These are phyloP conservation scores for Drosophila recens DNA, from an alignment of 2,888 invertebrate genomes.

Conservation along the genomic window DNA sequence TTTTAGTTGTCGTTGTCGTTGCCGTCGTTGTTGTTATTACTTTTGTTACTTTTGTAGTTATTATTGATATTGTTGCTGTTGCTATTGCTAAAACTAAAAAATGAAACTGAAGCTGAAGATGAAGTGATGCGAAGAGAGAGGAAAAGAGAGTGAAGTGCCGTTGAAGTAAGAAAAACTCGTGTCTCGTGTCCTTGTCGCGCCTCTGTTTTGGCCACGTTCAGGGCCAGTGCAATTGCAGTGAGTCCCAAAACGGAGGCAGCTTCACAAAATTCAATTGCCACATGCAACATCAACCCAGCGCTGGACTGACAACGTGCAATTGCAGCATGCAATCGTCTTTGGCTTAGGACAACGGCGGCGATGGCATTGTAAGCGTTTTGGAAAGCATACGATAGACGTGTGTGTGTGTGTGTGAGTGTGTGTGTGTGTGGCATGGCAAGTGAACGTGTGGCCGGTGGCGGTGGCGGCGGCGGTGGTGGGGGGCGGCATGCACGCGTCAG, in stretches of 20 bases:
- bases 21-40: conserved; percentile 41
- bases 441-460: conserved; percentile 71
- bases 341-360: conserved; percentile 2
- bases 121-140: conserved; percentile 37
- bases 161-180: conserved; percentile 26
- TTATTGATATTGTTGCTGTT: conserved; percentile 18
- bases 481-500: conserved; percentile 85
- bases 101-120: conserved; percentile 20
- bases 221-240: conserved; percentile 38
- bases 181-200: conserved; percentile 54
- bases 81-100: neutral
- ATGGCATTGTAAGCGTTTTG: conserved; percentile 15
- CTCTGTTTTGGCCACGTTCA: conserved; percentile 55
- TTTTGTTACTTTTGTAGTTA: conserved; percentile 20
- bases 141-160: conserved; percentile 46
- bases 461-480: conserved; percentile 64
- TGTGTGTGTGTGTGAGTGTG: neutral
- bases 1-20: conserved; percentile 41
- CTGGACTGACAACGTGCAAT: conserved; percentile 5
- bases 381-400: neutral
- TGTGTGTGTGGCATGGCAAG: conserved; percentile 50
- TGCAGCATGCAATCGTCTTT: conserved; percentile 11
- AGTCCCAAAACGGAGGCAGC: conserved; percentile 3
- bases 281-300: conserved; percentile 1
- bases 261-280: conserved; percentile 6